Evolutionary conservation across 2,888 invertebrate species (phyloP).

Genomic region (Apamea crenata): DNA sequence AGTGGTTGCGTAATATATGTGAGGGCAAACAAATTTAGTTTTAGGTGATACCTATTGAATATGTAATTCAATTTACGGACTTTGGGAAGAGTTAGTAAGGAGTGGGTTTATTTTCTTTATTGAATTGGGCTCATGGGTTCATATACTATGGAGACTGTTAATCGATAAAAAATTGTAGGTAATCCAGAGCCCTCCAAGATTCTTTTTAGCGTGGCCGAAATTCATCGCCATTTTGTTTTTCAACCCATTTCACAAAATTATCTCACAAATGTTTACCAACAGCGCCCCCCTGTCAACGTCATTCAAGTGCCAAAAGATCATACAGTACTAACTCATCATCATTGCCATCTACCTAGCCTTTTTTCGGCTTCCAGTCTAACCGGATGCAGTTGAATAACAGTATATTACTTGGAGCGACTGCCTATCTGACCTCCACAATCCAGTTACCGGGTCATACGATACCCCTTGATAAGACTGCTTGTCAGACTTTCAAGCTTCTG

Average conservation of each 20-base stretch:
- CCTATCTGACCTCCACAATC: no score
- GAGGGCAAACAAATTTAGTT: constrained; percentile 45
- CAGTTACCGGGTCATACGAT: no score
- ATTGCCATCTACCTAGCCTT: no score
- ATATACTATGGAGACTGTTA: neutral
- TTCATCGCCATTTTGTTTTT: neutral
- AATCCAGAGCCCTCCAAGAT: neutral
- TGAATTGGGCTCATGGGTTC: neutral
- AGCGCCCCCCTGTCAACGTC: neutral
- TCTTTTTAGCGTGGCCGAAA: neutral
- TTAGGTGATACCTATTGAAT: constrained; percentile 33
- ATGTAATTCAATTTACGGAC: constrained; percentile 39
- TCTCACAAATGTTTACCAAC: neutral
- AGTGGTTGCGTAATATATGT: constrained; percentile 40
- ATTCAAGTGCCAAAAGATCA: neutral
- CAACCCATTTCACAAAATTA: neutral
- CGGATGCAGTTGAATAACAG: no score
- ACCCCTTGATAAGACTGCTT: no score
- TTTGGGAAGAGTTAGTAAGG: neutral
- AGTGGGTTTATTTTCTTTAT: constrained; percentile 1
- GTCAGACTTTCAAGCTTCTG: no score
- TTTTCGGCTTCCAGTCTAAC: no score
- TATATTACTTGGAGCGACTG: no score
- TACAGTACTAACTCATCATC: neutral
- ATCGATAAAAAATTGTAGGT: neutral